Evolutionary conservation across 2,113 vertebrate genomes (phyloP).

Genomic region (Benitochromis conjunctus): DNA sequence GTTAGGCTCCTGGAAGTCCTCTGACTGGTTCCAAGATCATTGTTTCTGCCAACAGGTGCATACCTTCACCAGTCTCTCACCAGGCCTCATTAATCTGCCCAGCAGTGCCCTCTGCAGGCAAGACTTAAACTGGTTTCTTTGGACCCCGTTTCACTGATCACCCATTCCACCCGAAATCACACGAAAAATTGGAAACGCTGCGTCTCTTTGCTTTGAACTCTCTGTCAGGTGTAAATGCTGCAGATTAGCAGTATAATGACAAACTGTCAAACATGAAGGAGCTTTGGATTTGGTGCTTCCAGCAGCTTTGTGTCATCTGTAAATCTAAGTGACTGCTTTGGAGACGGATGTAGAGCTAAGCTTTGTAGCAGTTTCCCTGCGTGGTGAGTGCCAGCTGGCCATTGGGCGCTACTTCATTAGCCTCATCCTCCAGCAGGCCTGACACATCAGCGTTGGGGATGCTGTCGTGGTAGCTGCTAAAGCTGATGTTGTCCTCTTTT

Average conservation of each 20-base stretch:
- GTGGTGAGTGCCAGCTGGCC: slow-evolving; percentile 89
- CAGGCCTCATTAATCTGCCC: background rate
- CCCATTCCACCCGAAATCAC: background rate
- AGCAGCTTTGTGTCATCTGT: slow-evolving; percentile 51
- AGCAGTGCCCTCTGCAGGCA: slow-evolving; percentile 3
- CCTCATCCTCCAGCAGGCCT: slow-evolving; percentile 90
- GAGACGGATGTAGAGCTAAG: slow-evolving; percentile 55
- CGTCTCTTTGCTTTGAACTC: background rate
- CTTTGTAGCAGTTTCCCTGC: slow-evolving; percentile 85
- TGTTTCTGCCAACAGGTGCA: background rate
- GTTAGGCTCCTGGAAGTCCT: slow-evolving; percentile 20
- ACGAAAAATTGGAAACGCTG: background rate
- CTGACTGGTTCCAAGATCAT: background rate
- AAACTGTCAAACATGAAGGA: slow-evolving; percentile 23
- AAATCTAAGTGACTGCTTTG: background rate
- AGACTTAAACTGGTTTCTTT: slow-evolving; percentile 23
- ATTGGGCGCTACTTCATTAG: slow-evolving; percentile 86
- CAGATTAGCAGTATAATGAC: slow-evolving; percentile 8
- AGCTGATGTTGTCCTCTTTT: slow-evolving; percentile 99
- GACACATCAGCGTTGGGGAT: slow-evolving; percentile 95
- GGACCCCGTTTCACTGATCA: slow-evolving; percentile 16
- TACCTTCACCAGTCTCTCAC: background rate
- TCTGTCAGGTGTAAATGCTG: background rate
- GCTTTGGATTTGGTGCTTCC: slow-evolving; percentile 63
- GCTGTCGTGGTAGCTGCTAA: slow-evolving; percentile 99